These are phyloP conservation scores for Sprattus sprattus DNA, from an alignment of 2,113 vertebrate genomes.

Conservation along the genomic window DNA sequence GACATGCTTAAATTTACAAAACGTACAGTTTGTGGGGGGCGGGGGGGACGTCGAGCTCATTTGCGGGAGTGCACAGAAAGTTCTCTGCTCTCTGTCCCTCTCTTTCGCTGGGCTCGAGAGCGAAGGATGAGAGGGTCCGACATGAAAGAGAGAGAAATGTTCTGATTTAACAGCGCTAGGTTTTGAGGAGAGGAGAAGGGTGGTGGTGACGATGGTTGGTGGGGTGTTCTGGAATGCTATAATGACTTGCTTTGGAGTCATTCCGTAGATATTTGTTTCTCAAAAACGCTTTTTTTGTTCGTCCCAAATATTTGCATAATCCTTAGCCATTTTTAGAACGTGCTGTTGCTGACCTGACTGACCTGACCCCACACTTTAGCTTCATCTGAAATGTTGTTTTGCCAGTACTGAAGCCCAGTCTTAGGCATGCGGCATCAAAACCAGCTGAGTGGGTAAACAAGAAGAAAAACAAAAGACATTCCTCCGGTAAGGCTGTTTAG, in stretches of 20 bases:
- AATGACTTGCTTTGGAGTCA: neutral
- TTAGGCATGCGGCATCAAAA: slow-evolving; percentile 67
- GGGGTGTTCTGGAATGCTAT: neutral
- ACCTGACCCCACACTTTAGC: neutral
- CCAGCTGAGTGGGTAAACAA: slow-evolving; percentile 71
- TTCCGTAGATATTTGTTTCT: neutral
- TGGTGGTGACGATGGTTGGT: neutral
- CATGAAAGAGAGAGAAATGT: slow-evolving; percentile 22
- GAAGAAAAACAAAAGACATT: slow-evolving; percentile 53
- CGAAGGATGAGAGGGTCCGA: slow-evolving; percentile 43
- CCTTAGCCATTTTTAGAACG: slow-evolving; percentile 43
- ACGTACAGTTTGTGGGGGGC: slow-evolving; percentile 60
- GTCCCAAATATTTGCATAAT: slow-evolving; percentile 23
- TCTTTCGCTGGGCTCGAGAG: slow-evolving; percentile 48
- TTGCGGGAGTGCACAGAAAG: slow-evolving; percentile 68
- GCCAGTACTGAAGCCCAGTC: slow-evolving; percentile 58
- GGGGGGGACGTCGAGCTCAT: slow-evolving; percentile 59
- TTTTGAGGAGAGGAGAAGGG: neutral
- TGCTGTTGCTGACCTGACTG: neutral
- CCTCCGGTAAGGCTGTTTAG: slow-evolving; percentile 49
- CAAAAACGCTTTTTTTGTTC: slow-evolving; percentile 13
- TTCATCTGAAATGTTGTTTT: slow-evolving; percentile 69
- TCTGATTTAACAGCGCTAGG: slow-evolving; percentile 15
- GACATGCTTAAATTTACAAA: slow-evolving; percentile 71
- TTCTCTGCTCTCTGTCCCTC: slow-evolving; percentile 45